Evolutionary conservation across 2,113 vertebrate genomes (phyloP).

Genomic region (Lamprotornis superbus): DNA sequence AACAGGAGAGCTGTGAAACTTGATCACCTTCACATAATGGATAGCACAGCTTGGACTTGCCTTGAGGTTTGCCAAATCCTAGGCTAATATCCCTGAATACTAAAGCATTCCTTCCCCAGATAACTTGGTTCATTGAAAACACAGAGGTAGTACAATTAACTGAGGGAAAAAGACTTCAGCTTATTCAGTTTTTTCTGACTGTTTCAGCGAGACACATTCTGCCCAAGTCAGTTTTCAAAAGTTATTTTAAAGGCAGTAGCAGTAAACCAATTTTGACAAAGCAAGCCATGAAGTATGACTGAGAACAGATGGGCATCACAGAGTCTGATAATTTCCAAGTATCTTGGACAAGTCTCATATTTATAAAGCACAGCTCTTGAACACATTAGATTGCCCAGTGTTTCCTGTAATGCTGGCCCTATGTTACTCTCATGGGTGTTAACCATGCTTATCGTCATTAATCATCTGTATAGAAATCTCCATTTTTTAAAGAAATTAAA

Average conservation of each 20-base stretch:
- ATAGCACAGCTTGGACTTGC: not conserved
- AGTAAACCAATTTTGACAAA: not conserved
- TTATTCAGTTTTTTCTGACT: not conserved
- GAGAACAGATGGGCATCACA: not conserved
- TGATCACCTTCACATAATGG: fast-evolving
- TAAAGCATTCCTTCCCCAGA: not conserved
- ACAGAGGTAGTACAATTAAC: too few species aligned
- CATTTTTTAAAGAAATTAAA: not conserved
- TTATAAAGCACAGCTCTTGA: not conserved
- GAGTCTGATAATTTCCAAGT: not conserved
- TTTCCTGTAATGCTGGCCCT: fast-evolving
- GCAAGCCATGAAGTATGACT: not conserved
- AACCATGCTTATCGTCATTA: not conserved
- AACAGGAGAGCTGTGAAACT: not conserved
- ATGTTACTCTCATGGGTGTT: not conserved
- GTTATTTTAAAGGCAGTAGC: not conserved
- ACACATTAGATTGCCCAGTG: too few species aligned
- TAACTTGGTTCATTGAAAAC: not conserved
- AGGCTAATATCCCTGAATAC: not conserved
- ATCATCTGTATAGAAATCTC: not conserved
- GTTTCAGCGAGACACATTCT: not conserved
- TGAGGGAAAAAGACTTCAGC: not conserved
- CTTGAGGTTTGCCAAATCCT: not conserved
- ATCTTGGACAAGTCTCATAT: fast-evolving
- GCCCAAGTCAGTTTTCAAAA: not conserved